Base-by-base conservation (phyloP, 2,113 vertebrate genomes). In the Beaufortia kweichowensis region DNA sequence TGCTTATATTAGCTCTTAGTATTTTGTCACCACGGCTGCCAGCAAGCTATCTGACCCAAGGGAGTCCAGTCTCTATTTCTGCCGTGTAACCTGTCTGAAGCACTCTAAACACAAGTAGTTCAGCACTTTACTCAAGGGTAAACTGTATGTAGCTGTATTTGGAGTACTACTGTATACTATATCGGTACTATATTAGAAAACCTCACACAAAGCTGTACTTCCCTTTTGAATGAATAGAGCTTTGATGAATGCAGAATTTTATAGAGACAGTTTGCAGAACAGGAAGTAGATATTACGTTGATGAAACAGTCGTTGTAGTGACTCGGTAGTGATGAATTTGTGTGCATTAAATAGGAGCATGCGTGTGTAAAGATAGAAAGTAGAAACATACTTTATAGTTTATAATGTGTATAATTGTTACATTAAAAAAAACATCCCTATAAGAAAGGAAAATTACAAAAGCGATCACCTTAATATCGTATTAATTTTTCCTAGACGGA, bases 1-100 rank as follows among this genome's bases (percentile, higher is more conserved):
- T 61, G 82, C 86, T 80, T 23, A 76, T 85, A 86, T 86, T 84
- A 88, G 82, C 81, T 68, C 24, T 26, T 73, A 65, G 33, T 60
- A 70, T 72, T 66, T 61, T 61, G 75, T 56, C 76, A 66, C 62
- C 56, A 50, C 7, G 66, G 41, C 76, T 79, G 60, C 62, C 73
- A 73, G 66, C 65, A 14, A 28, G 75, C 80, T 65, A 79, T 80
- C 72, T 82, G 75, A 81, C 76, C 85, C 59, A 63, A 75, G 80
- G 83, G 67, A 69, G 29, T 43, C 79, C 64, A 62, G 53, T 72
- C 78, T 68, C 23, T 67, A 21, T 60, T 56, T 48, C 62, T 43
- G 26, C n/a, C 24, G 1, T 46, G 35, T 24, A 48, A 24, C 64
- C 29, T 31, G 11, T 15, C 41, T 48, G 23, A 41, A 15, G 9